These are phyloP conservation scores for Mastomys natalensis DNA, from an alignment of 2,113 vertebrate genomes.

Conservation along the genomic window DNA sequence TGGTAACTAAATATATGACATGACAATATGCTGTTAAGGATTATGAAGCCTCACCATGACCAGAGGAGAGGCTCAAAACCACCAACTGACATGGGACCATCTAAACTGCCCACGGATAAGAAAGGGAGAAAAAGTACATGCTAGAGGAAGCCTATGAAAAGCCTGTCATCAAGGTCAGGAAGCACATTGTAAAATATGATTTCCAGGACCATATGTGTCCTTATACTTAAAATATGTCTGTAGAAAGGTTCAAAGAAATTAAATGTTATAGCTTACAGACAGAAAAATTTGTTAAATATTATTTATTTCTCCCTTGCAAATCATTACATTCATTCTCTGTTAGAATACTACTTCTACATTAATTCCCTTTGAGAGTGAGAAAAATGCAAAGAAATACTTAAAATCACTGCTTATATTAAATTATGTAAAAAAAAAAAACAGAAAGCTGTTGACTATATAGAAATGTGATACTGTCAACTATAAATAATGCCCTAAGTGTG, in stretches of 20 bases:
- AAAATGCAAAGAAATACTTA: neutral
- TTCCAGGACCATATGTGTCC: conserved; percentile 54
- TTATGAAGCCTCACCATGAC: fast-evolving
- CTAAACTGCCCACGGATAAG: fast-evolving
- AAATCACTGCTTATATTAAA: neutral
- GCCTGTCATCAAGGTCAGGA: conserved; percentile 5
- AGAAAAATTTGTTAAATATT: neutral
- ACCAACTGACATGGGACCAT: neutral
- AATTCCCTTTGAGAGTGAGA: neutral
- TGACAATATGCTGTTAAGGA: neutral
- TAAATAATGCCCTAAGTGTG: neutral
- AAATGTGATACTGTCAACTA: neutral
- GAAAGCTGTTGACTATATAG: neutral
- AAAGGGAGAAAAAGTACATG: neutral
- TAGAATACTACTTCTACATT: neutral
- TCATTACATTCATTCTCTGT: neutral
- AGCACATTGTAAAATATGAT: neutral
- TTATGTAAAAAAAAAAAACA: neutral
- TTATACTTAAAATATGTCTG: conserved; percentile 20
- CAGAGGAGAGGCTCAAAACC: fast-evolving
- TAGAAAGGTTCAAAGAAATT: neutral
- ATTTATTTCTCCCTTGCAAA: neutral
- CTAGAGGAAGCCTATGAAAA: conserved; percentile 29
- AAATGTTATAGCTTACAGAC: neutral
- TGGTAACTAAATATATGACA: neutral